These are phyloP conservation scores for Tachuris rubrigastra DNA, from an alignment of 2,113 vertebrate species.

Conservation along the genomic window DNA sequence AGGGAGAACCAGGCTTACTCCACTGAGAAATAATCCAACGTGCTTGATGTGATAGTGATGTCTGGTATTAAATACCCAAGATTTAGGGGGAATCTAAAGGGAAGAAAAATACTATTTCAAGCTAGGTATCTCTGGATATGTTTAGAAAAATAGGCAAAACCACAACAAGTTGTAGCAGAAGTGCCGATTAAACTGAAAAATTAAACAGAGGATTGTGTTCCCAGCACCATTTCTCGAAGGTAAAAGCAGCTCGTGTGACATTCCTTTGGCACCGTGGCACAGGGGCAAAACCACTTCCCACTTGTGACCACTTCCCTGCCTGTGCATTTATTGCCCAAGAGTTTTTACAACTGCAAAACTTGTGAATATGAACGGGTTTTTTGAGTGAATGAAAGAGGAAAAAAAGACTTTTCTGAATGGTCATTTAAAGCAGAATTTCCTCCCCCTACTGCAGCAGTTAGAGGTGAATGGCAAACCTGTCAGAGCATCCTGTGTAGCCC, in stretches of 20 bases:
- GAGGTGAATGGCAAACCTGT: not conserved
- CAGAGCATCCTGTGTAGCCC: not conserved
- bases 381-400: not conserved
- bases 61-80: not conserved
- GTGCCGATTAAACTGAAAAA: not conserved
- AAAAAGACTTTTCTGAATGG: not conserved
- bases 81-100: not conserved
- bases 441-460: not conserved
- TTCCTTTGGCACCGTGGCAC: not conserved
- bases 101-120: not conserved
- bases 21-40: not conserved
- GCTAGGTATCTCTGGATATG: not conserved
- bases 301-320: not conserved
- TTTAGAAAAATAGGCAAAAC: not conserved
- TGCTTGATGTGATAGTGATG: not conserved
- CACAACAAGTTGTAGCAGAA: not conserved
- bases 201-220: not conserved
- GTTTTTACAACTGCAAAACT: not conserved
- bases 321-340: not conserved
- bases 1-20: not conserved
- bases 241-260: not conserved
- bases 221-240: not conserved
- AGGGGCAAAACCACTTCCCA: not conserved
- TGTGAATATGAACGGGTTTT: not conserved
- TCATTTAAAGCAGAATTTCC: not conserved